Evolutionary conservation across 2,888 invertebrate genomes (phyloP).

Genomic region (Nebria brevicollis): DNA sequence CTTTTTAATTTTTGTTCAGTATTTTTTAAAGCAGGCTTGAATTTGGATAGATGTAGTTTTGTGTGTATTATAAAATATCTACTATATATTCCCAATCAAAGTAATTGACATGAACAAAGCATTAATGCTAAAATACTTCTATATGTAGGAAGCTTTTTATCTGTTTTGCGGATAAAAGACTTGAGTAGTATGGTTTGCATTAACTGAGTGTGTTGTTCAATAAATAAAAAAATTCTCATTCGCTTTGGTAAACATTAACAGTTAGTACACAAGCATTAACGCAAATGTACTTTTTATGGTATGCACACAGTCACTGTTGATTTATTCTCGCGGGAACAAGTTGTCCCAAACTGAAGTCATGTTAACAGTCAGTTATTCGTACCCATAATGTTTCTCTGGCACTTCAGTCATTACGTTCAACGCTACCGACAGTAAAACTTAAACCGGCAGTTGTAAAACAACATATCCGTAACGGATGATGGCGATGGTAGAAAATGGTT

Average conservation of each 20-base stretch:
- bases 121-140: neutral
- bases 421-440: slow-evolving; percentile 21
- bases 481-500: neutral
- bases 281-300: slow-evolving; percentile 42
- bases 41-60: too few species aligned
- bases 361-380: slow-evolving; percentile 42
- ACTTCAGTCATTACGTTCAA: slow-evolving; percentile 32
- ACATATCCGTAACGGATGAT: neutral
- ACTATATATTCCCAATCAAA: too few species aligned
- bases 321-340: slow-evolving; percentile 33
- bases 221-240: neutral
- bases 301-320: slow-evolving; percentile 15
- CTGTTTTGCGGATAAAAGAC: neutral
- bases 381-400: slow-evolving; percentile 23
- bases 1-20: too few species aligned
- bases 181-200: neutral
- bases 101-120: too few species aligned
- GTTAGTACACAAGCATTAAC: slow-evolving; percentile 18
- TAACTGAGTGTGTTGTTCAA: neutral
- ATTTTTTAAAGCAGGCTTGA: too few species aligned
- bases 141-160: neutral
- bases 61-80: too few species aligned
- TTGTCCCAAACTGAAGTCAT: slow-evolving; percentile 37
- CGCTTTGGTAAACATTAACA: neutral
- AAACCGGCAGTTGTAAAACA: slow-evolving; percentile 38